Evolutionary conservation across 2,888 invertebrate species (phyloP), one percentile per base, ranked within the genome.

Genomic region (Halictus quadricinctus): DNA sequence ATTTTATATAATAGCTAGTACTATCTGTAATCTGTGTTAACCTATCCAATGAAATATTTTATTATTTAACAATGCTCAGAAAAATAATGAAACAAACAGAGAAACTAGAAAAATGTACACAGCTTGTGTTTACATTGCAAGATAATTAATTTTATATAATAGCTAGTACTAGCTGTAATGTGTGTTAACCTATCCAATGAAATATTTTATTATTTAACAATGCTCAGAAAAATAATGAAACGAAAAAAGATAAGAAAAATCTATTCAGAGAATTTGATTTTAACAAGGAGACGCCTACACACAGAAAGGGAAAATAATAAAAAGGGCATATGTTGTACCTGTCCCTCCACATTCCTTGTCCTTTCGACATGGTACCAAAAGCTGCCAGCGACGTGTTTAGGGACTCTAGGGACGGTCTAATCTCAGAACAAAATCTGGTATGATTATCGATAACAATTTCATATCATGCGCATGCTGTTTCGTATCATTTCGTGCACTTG

Each of bases 281-380:
- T 8, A 60, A 81, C 48, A 69, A 12, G 48, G 29, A 18, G n/a
- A 72, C 15, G 41, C 21, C 48, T 69, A 69, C 54, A 76, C 64
- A 69, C 60, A 66, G 29, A 86, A 64, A 72, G 18, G 82, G 84
- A 86, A 84, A 86, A 88, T 90, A 90, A 90, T 88, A 88, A 92
- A 91, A 91, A 92, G 90, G 90, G 90, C 90, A 90, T 36, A 36
- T 92, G 90, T 87, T 94, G 93, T 95, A 95, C 95, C 95, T 95
- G 95, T 95, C 95, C 95, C 95, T 94, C 95, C 94, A 95, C 95
- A 95, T 95, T 93, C 95, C 95, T 94, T 93, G 94, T 93, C 94
- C 94, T 94, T 94, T 94, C 91, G 93, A 93, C 92, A 93, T 94
- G 93, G 93, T 93, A 94, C 94, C 95, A 90, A 95, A 94, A 92